These are phyloP conservation scores for Opisthograptis luteolata DNA, from an alignment of 2,888 invertebrate genomes.

Conservation along the genomic window DNA sequence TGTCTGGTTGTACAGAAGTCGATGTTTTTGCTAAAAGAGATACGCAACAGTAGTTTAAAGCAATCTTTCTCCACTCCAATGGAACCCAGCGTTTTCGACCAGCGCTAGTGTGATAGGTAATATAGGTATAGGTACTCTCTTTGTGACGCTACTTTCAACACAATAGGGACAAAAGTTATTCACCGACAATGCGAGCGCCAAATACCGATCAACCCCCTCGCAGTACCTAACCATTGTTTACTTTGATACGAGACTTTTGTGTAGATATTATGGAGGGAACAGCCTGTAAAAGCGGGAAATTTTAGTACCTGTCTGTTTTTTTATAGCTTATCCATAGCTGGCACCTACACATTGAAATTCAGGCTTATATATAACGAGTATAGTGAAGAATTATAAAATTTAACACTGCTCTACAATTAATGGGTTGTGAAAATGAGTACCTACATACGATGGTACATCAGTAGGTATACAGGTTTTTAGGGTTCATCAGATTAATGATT, in stretches of 20 bases:
- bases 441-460: no score
- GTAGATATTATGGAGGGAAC: slow-evolving; percentile 43
- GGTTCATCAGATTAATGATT: no score
- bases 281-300: slow-evolving; percentile 21
- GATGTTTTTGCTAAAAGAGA: neutral
- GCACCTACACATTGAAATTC: no score
- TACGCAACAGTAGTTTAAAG: neutral
- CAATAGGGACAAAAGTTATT: slow-evolving; percentile 85
- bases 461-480: no score
- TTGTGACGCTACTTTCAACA: slow-evolving; percentile 82
- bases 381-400: no score
- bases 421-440: no score
- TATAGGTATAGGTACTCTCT: slow-evolving; percentile 44
- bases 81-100: slow-evolving; percentile 19
- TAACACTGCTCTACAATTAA: no score
- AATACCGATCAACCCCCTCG: slow-evolving; percentile 81
- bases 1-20: no score
- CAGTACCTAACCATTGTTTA: slow-evolving; percentile 79
- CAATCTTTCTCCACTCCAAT: slow-evolving; percentile 9
- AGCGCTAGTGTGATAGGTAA: slow-evolving; percentile 23
- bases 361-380: no score
- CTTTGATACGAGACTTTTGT: slow-evolving; percentile 81
- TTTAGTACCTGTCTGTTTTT: slow-evolving; percentile 15
- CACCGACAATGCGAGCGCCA: slow-evolving; percentile 84
- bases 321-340: slow-evolving; percentile 23